A percentile compares a stretch with the other conserved stretches of the same genome.
phyloP scores from a whole-genome alignment of 2,113 vertebrate genomes.

The Ia io region DNA sequence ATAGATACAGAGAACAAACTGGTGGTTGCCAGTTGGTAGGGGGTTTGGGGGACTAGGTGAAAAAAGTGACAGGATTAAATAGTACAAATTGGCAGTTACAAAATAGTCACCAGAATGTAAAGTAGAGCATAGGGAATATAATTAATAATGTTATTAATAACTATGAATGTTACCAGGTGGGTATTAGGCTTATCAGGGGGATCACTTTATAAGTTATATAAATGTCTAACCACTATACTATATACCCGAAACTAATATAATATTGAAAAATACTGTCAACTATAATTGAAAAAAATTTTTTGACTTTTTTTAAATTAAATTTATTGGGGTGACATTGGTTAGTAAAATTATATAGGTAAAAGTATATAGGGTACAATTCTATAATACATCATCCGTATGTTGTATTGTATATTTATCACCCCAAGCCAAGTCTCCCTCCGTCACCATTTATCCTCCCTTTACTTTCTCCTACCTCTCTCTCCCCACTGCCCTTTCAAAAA shows the following conservation, averaged over 20 bases:
- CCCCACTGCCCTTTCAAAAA: too few relatives aligned
- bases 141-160: not conserved
- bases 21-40: not conserved
- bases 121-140: not conserved
- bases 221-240: not conserved
- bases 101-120: not conserved
- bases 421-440: too few relatives aligned
- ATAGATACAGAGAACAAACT: not conserved
- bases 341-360: too few relatives aligned
- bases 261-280: not conserved
- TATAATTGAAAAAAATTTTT: not conserved
- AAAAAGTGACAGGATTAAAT: not conserved
- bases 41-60: not conserved
- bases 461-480: too few relatives aligned
- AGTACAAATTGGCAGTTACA: not conserved
- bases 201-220: not conserved
- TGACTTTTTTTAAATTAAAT: too few relatives aligned
- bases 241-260: not conserved
- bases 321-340: too few relatives aligned
- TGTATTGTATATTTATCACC: too few relatives aligned
- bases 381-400: too few relatives aligned
- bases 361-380: too few relatives aligned
- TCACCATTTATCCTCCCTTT: too few relatives aligned
- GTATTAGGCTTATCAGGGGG: not conserved
- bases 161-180: not conserved